phyloP scores from a whole-genome alignment of 2,797 vertebrate species.

The Chaetophractus vellerosus region DNA sequence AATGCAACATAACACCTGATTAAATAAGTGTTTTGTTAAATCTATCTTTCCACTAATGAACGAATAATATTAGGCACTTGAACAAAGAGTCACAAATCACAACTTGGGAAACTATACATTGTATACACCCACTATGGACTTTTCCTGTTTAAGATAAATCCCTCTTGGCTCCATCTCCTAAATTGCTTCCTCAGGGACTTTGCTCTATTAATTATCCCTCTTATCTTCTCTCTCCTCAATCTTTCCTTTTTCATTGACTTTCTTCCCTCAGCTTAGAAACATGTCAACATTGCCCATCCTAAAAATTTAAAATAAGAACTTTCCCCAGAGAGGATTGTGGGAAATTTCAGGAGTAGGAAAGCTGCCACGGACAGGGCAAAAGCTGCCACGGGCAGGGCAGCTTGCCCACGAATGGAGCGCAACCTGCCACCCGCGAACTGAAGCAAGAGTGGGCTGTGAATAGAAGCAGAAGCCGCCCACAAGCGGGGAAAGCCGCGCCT shows the following conservation, averaged over 20 bases:
- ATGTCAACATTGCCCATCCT: neutral
- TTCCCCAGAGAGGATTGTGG: neutral
- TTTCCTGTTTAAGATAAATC: constrained; percentile 41
- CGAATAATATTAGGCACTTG: constrained; percentile 50
- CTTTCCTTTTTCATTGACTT: neutral
- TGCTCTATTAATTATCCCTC: neutral
- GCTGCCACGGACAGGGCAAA: too few species aligned
- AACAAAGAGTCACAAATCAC: neutral
- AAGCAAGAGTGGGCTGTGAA: too few species aligned
- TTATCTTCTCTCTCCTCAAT: neutral
- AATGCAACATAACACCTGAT: neutral
- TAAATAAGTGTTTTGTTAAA: constrained; percentile 7
- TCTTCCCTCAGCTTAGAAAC: neutral
- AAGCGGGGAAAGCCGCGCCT: too few species aligned
- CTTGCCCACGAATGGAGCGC: too few species aligned
- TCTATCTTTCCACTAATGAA: neutral
- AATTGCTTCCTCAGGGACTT: neutral
- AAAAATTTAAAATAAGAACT: constrained; percentile 31
- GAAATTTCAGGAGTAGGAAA: too few species aligned
- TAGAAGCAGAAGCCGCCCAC: too few species aligned
- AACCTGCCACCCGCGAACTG: too few species aligned
- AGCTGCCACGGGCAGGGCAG: too few species aligned
- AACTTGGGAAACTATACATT: constrained; percentile 28
- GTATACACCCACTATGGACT: neutral
- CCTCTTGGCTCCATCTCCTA: neutral